These are phyloP conservation scores for Tachysurus vachellii DNA, from an alignment of 2,113 vertebrate genomes.

Conservation along the genomic window DNA sequence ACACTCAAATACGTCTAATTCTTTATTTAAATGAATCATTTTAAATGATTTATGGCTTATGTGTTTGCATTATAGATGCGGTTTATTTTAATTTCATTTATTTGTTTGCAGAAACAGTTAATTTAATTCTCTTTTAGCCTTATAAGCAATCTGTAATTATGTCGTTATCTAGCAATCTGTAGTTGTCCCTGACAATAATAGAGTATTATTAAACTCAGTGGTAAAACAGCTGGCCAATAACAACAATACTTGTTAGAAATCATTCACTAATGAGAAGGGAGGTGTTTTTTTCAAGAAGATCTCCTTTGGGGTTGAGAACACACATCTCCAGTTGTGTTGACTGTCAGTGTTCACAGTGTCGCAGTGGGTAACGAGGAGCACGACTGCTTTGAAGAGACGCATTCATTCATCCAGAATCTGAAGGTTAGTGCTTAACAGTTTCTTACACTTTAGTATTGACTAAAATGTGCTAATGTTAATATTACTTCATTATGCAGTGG, in stretches of 20 bases:
- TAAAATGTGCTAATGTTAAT: background rate
- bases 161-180: too few relatives aligned
- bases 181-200: background rate
- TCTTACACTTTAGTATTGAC: background rate
- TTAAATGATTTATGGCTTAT: background rate
- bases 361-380: constrained; percentile 28
- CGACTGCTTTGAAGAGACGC: background rate
- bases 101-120: background rate
- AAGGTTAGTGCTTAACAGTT: constrained; percentile 59
- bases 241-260: constrained; percentile 50
- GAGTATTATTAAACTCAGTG: background rate
- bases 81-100: too few relatives aligned
- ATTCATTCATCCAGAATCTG: constrained; percentile 3
- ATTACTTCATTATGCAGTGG: background rate
- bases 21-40: background rate
- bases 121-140: background rate
- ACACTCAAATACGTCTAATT: background rate
- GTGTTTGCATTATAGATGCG: background rate
- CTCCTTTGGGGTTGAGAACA: constrained; percentile 69
- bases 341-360: constrained; percentile 60
- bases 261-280: constrained; percentile 72
- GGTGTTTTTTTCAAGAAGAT: constrained; percentile 55
- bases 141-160: background rate
- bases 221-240: constrained; percentile 6
- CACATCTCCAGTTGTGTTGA: constrained; percentile 61